Percentiles rank a stretch among this genome's conserved stretches.
phyloP scores from a whole-genome alignment of 1,140 invertebrate species.

The Epicauta chinensis region DNA sequence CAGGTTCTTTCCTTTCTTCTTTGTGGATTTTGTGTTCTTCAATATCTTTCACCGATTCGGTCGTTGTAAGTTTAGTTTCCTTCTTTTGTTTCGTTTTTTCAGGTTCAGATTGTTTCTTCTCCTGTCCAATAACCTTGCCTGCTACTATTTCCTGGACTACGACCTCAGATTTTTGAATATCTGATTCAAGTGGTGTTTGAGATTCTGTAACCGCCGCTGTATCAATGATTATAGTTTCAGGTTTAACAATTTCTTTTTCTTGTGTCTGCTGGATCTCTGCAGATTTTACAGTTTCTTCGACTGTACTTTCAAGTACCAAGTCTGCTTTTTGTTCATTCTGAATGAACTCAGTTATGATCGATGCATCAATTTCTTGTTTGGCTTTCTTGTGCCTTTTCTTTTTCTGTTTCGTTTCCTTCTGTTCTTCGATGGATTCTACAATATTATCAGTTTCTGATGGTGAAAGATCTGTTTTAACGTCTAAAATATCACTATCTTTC shows the following conservation, averaged over 20 bases:
- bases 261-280: not conserved
- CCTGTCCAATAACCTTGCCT: too few relatives aligned
- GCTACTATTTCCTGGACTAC: too few relatives aligned
- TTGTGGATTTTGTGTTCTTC: too few relatives aligned
- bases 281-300: not conserved
- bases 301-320: not conserved
- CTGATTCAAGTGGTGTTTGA: too few relatives aligned
- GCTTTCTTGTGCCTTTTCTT: constrained; percentile 4
- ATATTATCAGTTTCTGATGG: not conserved
- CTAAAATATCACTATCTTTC: constrained; percentile 22
- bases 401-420: constrained; percentile 13
- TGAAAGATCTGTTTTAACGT: constrained; percentile 31
- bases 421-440: constrained; percentile 1
- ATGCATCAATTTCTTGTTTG: not conserved
- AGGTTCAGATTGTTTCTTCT: constrained; percentile 8
- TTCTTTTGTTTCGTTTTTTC: not conserved
- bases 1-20: too few relatives aligned
- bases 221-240: constrained; percentile 1
- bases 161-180: too few relatives aligned
- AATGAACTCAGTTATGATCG: not conserved
- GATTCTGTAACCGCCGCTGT: not conserved
- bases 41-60: too few relatives aligned
- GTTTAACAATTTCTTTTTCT: not conserved
- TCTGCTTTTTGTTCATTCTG: not conserved
- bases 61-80: too few relatives aligned